phyloP scores from a whole-genome alignment of 2,797 vertebrate species.

The Stomatorhinus walkeri region DNA sequence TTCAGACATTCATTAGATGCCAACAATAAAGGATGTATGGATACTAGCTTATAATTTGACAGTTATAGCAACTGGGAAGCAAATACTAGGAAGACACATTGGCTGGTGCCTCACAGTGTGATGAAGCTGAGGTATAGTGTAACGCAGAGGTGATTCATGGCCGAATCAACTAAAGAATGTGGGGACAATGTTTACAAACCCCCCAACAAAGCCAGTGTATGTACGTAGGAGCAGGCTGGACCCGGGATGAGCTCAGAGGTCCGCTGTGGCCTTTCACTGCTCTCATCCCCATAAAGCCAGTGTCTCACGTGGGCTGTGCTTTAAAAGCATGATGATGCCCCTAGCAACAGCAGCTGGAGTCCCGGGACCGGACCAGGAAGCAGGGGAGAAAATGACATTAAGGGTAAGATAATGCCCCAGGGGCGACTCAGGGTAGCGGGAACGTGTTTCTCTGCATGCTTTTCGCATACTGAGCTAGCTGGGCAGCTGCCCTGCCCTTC shows the following conservation, averaged over 20 bases:
- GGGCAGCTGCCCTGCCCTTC: not conserved
- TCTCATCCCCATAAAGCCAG: conserved; percentile 31
- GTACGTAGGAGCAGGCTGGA: not conserved
- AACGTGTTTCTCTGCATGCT: not conserved
- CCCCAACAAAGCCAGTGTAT: not conserved
- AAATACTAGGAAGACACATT: not conserved
- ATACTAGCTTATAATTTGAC: not conserved
- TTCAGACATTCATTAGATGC: not conserved
- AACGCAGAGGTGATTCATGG: not conserved
- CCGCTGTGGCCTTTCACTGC: conserved; percentile 28
- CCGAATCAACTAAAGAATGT: not conserved
- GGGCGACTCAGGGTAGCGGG: not conserved
- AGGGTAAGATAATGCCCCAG: conserved; percentile 37
- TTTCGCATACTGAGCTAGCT: not conserved
- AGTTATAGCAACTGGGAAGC: not conserved
- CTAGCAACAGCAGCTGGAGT: conserved; percentile 26
- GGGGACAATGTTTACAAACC: not conserved
- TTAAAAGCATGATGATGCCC: conserved; percentile 36
- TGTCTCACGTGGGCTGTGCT: conserved; percentile 37
- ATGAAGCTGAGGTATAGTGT: not conserved
- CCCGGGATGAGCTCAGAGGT: not conserved
- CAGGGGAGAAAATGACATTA: conserved; percentile 38
- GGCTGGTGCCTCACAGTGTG: not conserved
- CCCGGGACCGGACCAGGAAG: conserved; percentile 25
- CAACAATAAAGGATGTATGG: not conserved